Conservation (phyloP, 2,113 vertebrate genomes). For the Lynx canadensis region DNA sequence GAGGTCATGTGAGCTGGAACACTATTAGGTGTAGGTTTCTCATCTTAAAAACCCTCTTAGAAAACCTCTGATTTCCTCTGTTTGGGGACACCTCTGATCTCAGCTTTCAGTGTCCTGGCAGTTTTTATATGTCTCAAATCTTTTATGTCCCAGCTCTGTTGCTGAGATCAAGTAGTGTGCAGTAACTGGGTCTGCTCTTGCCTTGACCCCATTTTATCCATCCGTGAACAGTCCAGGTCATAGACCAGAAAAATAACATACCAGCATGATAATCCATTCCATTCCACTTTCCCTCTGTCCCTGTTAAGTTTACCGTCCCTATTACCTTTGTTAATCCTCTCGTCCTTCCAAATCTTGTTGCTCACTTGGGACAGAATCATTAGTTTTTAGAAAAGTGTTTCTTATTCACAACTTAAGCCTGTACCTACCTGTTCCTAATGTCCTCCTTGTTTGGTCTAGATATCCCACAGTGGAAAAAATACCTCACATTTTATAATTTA, state of each 20-base stretch:
- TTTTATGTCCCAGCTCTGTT: neutral
- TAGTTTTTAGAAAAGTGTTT: conserved; percentile 35
- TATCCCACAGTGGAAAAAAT: neutral
- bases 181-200: neutral
- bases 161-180: neutral
- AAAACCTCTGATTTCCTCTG: neutral
- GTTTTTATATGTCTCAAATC: neutral
- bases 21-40: neutral
- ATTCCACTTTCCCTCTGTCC: neutral
- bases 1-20: neutral
- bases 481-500: neutral
- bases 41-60: neutral
- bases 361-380: neutral
- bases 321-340: neutral
- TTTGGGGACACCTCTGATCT: neutral
- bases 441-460: neutral
- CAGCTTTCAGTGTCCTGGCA: neutral
- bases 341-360: neutral
- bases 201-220: neutral
- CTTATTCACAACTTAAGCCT: neutral
- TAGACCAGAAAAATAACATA: neutral
- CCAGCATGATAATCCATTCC: neutral
- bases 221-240: neutral
- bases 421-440: neutral
- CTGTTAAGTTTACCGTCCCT: neutral